Conservation (phyloP, 2,888 invertebrate species). For the Unio delphinus region DNA sequence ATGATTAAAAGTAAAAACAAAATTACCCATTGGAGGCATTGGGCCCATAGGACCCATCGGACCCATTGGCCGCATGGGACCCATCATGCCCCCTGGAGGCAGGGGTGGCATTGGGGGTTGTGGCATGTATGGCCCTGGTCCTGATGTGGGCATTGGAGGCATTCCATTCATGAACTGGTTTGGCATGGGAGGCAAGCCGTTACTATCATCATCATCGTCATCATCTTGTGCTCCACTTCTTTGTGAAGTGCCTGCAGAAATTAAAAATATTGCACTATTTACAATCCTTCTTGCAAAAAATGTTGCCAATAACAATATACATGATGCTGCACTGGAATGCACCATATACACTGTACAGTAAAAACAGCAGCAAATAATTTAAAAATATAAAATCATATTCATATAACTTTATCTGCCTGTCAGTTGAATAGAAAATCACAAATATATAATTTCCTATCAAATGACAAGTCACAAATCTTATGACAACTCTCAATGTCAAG, state of each 20-base stretch:
- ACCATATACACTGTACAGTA: too few relatives aligned
- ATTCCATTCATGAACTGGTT: constrained; percentile 8
- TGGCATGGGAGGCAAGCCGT: constrained; percentile 9
- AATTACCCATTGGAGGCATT: constrained; percentile 40
- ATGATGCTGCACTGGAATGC: too few relatives aligned
- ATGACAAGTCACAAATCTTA: too few relatives aligned
- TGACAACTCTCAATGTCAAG: too few relatives aligned
- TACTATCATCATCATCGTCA: constrained; percentile 29
- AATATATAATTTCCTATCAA: too few relatives aligned
- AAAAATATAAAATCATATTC: too few relatives aligned
- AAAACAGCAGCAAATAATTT: too few relatives aligned
- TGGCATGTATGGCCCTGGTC: constrained; percentile 46
- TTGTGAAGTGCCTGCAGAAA: constrained; percentile 15
- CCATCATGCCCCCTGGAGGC: constrained; percentile 53
- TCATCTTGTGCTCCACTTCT: constrained; percentile 18
- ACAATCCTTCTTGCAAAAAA: background rate
- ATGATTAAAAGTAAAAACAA: too few relatives aligned
- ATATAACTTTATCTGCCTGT: too few relatives aligned
- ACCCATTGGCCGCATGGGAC: constrained; percentile 57
- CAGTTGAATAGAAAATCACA: too few relatives aligned
- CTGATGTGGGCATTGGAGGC: constrained; percentile 20
- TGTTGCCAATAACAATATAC: background rate
- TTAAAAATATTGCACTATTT: background rate
- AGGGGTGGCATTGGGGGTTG: constrained; percentile 55
- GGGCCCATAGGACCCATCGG: constrained; percentile 58